phyloP scores from a whole-genome alignment of 30 jellyfish, hydroid and myxozoan genomes.

The Aurelia aurita complex sp. Pacific region DNA sequence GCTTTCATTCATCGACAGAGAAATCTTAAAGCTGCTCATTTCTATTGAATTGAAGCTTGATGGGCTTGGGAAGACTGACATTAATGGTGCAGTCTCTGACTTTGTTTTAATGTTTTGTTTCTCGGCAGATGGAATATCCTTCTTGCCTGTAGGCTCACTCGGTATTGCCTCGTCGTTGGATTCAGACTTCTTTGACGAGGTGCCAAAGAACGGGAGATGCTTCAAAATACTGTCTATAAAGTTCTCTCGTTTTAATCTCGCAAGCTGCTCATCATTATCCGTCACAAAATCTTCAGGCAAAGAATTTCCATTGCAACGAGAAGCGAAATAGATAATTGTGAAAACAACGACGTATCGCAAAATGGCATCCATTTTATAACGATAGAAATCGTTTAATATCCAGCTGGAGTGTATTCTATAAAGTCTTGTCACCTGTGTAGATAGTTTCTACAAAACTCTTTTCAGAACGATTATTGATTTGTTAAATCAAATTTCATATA shows the following conservation, averaged over 20 bases:
- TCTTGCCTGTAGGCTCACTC: neutral
- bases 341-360: neutral
- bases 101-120: neutral
- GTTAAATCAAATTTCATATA: too few species aligned
- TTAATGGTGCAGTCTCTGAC: conserved; percentile 7
- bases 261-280: conserved; percentile 76
- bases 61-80: conserved; percentile 34
- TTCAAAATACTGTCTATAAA: conserved; percentile 61
- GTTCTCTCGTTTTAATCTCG: conserved; percentile 58
- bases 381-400: too few species aligned
- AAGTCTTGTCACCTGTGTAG: too few species aligned
- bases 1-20: conserved; percentile 15
- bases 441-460: too few species aligned
- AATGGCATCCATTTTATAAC: neutral
- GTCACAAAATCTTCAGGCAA: conserved; percentile 80
- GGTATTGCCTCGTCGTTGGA: neutral
- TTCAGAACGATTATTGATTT: too few species aligned
- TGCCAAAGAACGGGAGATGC: conserved; percentile 38
- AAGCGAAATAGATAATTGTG: neutral
- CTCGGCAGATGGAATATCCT: neutral
- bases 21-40: neutral
- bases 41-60: conserved; percentile 5
- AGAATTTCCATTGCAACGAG: conserved; percentile 14
- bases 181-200: neutral
- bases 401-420: too few species aligned